Conservation (phyloP, 2,113 vertebrate genomes). For the Sitta europaea region DNA sequence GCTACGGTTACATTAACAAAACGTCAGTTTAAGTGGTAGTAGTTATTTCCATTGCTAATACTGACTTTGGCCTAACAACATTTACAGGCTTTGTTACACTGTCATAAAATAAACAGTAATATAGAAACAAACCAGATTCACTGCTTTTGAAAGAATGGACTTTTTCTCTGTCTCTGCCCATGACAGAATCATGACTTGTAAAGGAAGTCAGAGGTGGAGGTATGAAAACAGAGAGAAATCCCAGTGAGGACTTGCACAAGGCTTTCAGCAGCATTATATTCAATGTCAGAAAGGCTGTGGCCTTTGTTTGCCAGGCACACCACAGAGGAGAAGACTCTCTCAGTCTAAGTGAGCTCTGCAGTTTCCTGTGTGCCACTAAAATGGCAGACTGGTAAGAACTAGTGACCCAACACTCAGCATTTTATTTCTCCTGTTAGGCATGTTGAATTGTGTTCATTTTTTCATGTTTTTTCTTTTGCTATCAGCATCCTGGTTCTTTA, state of each 20-base stretch:
- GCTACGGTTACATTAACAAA: constrained; percentile 31
- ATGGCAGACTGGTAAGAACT: background rate
- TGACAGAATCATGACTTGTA: background rate
- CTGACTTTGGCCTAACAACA: background rate
- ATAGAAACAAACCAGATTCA: constrained; percentile 34
- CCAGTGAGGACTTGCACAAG: background rate
- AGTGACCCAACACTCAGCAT: background rate
- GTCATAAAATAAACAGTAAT: constrained; percentile 45
- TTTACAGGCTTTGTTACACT: constrained; percentile 28
- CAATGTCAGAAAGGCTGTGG: background rate
- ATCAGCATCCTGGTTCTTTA: background rate
- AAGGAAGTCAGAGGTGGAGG: background rate
- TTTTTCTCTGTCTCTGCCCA: background rate
- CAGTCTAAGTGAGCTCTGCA: background rate
- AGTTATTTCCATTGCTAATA: constrained; percentile 62
- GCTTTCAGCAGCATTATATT: background rate
- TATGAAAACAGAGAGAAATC: background rate
- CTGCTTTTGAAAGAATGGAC: background rate
- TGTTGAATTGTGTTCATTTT: background rate
- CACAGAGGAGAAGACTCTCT: background rate
- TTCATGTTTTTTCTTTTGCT: background rate
- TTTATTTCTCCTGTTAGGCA: background rate
- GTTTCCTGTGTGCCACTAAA: background rate
- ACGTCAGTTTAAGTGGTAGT: background rate
- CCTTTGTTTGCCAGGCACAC: background rate